Evolutionary conservation across 2,888 invertebrate genomes (phyloP).

Genomic region (Drosophila eohydei): DNA sequence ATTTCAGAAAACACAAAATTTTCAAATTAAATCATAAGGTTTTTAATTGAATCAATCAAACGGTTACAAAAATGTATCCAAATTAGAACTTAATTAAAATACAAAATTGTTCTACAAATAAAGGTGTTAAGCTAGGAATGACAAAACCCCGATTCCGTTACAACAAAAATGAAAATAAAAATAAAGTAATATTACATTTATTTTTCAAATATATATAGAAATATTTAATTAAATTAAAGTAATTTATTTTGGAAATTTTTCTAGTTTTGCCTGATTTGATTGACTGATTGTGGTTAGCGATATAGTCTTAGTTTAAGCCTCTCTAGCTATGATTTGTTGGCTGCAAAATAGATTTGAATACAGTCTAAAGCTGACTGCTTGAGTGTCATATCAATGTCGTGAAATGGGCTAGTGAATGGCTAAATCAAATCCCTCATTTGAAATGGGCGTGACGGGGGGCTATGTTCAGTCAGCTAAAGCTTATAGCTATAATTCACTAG

Average conservation of each 20-base stretch:
- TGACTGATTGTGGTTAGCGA: neutral
- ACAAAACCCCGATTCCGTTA: too few species aligned
- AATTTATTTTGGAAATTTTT: neutral
- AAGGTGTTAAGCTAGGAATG: too few species aligned
- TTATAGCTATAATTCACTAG: conserved; percentile 26
- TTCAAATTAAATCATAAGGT: too few species aligned
- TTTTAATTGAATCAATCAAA: too few species aligned
- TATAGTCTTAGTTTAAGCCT: neutral
- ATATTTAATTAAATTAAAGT: neutral
- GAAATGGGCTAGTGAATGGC: conserved; percentile 41
- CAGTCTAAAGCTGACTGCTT: conserved; percentile 26
- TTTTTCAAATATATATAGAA: too few species aligned
- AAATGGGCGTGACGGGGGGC: conserved; percentile 31
- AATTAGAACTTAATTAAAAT: too few species aligned
- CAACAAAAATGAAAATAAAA: too few species aligned
- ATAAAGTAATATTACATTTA: neutral
- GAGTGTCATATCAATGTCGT: conserved; percentile 48
- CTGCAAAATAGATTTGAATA: conserved; percentile 5
- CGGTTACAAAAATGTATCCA: too few species aligned
- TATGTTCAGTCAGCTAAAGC: conserved; percentile 10
- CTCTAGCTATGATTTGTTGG: neutral
- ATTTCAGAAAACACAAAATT: too few species aligned
- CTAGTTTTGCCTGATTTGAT: neutral
- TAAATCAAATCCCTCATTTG: conserved; percentile 28
- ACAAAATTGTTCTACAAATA: too few species aligned